Evolutionary conservation across 2,797 vertebrate species (phyloP), one percentile per base, ranked within the genome.

Genomic region (Octomys mimax): DNA sequence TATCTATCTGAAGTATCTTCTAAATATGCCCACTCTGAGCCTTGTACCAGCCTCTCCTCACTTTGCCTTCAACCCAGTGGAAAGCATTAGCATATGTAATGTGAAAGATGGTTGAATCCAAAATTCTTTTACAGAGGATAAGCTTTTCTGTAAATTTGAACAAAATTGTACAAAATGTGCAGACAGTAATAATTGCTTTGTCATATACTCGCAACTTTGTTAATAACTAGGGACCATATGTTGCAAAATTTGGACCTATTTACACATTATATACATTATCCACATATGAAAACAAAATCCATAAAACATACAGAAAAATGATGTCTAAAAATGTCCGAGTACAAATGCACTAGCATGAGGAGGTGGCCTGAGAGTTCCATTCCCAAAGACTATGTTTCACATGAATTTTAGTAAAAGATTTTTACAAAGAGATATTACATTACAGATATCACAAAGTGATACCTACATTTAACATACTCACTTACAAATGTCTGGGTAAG

Each of bases 171-270:
- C 12, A 95, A 89, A 94, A 95, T 92, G 46, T 70, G 94, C 49
- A 77, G 70, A 77, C 62, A 95, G 96, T 89, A 91, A 80, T 94
- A 89, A 66, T 16, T 70, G 16, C 33, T 21, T 70, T 19, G 16
- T 70, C 33, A 66, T 33, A 33, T 31, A 70, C 16, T 70, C 1
- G 2, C 66, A 70, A 70, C 66, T 46, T 86, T 6, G 12, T 66
- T 16, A 66, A 95, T 78, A 96, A 92, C 78, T 95, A 91, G 73
- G 80, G 86, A 92, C 86, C 92, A 90, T 82, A 92, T 87, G 79
- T 28, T 95, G 71, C 70, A 94, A 94, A 92, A 52, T 87, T 84
- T 87, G 86, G 13, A 33, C 12, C 16, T 33, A 77, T 36, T 52
- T 94, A 73, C 59, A 73, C 84, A 88, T 92, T 91, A 96, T 39